phyloP scores from a whole-genome alignment of 2,888 invertebrate genomes.

The Calliopum simillimum region DNA sequence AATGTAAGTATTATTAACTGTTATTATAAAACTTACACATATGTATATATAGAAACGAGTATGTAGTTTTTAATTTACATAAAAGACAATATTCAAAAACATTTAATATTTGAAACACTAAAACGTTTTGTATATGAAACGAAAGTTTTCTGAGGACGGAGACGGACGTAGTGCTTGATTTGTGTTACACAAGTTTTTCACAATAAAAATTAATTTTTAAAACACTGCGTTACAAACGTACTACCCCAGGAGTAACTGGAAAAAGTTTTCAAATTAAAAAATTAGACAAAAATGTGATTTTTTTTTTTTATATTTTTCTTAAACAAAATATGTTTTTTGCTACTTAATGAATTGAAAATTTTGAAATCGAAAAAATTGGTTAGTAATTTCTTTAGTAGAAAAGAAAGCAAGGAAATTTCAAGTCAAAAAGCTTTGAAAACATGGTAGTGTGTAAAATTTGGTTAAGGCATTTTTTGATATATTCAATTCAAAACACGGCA shows the following conservation, averaged over 20 bases:
- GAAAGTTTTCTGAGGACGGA: constrained; percentile 13
- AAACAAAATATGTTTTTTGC: background rate
- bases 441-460: too few relatives aligned
- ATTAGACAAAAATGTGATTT: constrained; percentile 23
- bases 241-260: constrained; percentile 62
- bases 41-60: background rate
- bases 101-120: constrained; percentile 21
- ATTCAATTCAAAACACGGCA: too few relatives aligned
- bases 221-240: constrained; percentile 54
- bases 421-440: too few relatives aligned
- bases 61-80: background rate
- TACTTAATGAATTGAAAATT: background rate
- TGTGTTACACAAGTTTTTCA: background rate
- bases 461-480: too few relatives aligned
- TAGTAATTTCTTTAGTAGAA: too few relatives aligned
- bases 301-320: background rate
- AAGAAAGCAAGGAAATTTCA: too few relatives aligned
- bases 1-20: constrained; percentile 15
- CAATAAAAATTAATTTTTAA: constrained; percentile 11
- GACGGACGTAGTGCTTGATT: too few relatives aligned
- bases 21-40: background rate
- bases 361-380: too few relatives aligned
- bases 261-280: constrained; percentile 40
- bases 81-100: constrained; percentile 12
- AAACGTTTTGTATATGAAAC: constrained; percentile 15